A percentile compares a stretch with the other conserved stretches of the same genome.
phyloP scores from a whole-genome alignment of 2,888 invertebrate species.

The Endotricha flammealis region DNA sequence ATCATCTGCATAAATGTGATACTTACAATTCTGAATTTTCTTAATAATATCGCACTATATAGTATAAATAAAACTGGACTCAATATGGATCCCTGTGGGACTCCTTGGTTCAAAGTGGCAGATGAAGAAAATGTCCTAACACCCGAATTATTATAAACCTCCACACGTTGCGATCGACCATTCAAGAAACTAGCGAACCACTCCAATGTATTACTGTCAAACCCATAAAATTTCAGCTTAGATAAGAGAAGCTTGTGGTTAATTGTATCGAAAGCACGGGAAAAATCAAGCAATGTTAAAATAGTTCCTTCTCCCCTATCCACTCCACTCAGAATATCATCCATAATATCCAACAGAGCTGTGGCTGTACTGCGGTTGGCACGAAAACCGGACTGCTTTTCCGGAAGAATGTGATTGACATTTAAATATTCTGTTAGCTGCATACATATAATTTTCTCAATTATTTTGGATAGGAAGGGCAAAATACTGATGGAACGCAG shows the following conservation, averaged over 20 bases:
- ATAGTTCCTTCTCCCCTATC: background rate
- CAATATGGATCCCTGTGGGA: no score
- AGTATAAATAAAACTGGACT: background rate
- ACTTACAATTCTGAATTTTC: background rate
- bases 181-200: background rate
- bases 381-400: no score
- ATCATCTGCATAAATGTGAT: background rate
- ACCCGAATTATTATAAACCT: background rate
- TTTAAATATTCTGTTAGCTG: no score
- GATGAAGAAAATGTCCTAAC: no score
- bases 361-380: background rate
- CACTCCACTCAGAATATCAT: background rate
- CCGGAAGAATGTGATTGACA: no score
- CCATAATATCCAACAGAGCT: no score
- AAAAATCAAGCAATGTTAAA: no score
- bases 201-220: background rate
- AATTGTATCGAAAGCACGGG: background rate
- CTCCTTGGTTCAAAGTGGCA: no score
- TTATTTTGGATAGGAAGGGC: no score
- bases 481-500: no score
- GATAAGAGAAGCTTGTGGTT: background rate
- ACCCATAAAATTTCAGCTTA: background rate
- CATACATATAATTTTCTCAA: no score
- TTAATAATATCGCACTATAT: background rate
- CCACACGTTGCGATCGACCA: background rate